phyloP scores from a whole-genome alignment of 2,888 invertebrate species.

The Ashinkailepas kermadecensis region DNA sequence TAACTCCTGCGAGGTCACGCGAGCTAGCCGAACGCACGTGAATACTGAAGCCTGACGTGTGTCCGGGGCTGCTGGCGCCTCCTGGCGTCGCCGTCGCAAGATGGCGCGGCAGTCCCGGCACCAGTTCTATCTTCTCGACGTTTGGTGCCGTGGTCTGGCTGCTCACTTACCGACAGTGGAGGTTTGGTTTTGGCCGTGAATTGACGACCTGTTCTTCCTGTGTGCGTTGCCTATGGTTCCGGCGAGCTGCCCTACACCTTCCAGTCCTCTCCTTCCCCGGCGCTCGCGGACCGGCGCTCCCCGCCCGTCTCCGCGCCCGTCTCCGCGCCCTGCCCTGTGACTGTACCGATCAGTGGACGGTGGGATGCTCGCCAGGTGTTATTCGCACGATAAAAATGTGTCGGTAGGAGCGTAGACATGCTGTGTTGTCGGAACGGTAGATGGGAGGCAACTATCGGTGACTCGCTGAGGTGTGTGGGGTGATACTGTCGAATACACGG shows the following conservation, averaged over 20 bases:
- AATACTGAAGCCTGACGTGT: too few relatives aligned
- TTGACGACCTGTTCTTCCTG: too few relatives aligned
- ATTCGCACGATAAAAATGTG: not conserved
- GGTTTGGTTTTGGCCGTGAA: not conserved
- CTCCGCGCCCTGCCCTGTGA: not conserved
- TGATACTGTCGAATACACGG: slow-evolving; percentile 37
- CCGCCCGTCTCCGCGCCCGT: not conserved
- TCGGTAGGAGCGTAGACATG: not conserved
- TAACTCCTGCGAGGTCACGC: too few relatives aligned
- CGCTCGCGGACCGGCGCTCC: not conserved
- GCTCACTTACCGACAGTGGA: too few relatives aligned
- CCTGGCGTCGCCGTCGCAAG: too few relatives aligned
- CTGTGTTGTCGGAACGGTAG: not conserved
- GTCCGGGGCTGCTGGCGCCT: too few relatives aligned
- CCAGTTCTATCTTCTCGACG: too few relatives aligned
- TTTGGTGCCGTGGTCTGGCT: too few relatives aligned
- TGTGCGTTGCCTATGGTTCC: too few relatives aligned
- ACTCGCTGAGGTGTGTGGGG: not conserved
- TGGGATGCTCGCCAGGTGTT: not conserved
- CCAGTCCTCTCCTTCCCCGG: not conserved
- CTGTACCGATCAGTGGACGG: not conserved
- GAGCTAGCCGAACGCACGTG: too few relatives aligned
- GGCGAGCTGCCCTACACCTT: too few relatives aligned
- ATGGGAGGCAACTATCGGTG: not conserved
- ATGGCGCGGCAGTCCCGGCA: too few relatives aligned